phyloP scores from a whole-genome alignment of 2,888 invertebrate genomes.

The Harmothoe impar region DNA sequence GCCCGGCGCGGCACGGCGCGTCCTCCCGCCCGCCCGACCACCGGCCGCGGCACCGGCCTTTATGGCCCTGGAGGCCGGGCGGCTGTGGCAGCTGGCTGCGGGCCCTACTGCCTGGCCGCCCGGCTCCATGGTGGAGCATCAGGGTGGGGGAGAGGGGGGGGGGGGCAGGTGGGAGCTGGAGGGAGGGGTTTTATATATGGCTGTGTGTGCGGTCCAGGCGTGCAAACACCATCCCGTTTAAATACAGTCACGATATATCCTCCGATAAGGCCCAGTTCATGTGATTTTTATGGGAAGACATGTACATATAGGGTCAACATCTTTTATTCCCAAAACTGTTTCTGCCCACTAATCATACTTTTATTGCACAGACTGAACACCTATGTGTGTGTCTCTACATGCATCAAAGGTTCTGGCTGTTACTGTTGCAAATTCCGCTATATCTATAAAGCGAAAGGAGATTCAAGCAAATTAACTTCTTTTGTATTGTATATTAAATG shows the following conservation, averaged over 20 bases:
- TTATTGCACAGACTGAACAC: background rate
- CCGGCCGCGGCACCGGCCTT: conserved; percentile 3
- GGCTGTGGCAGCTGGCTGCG: background rate
- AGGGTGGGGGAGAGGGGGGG: conserved; percentile 5
- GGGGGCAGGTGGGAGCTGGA: background rate
- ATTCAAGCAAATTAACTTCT: too few species aligned
- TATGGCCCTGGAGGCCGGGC: conserved; percentile 18
- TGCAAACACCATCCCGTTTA: conserved; percentile 10
- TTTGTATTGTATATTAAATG: too few species aligned
- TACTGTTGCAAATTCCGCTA: too few species aligned
- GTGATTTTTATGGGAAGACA: conserved; percentile 9
- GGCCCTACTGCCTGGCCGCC: background rate
- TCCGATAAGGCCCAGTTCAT: background rate
- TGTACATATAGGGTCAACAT: background rate
- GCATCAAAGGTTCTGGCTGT: too few species aligned
- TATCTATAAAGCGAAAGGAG: too few species aligned
- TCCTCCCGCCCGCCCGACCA: background rate
- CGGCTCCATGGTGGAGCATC: background rate
- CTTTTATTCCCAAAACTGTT: background rate
- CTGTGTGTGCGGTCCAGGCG: background rate
- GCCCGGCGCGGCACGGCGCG: background rate
- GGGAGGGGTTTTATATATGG: background rate
- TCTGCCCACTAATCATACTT: background rate
- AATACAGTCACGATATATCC: conserved; percentile 25
- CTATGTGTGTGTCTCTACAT: too few species aligned